phyloP scores from a whole-genome alignment of 2,888 invertebrate genomes.

The Chironomus riparius region DNA sequence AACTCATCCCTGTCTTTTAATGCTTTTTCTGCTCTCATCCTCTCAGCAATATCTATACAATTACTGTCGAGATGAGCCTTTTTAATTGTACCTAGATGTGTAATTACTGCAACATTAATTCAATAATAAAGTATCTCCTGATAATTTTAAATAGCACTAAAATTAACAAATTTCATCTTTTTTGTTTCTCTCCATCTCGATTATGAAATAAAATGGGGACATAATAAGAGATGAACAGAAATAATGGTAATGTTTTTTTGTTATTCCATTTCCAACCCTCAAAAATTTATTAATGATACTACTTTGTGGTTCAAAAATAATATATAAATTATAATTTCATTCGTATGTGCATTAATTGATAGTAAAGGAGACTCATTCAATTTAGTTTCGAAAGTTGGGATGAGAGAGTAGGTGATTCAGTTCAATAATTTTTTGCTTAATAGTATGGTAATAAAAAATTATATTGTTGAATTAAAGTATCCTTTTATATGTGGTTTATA shows the following conservation, averaged over 20 bases:
- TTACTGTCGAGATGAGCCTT: not conserved
- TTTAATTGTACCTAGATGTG: conserved; percentile 20
- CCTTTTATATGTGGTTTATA: no score
- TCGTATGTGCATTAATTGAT: not conserved
- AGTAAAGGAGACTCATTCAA: not conserved
- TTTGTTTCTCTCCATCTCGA: not conserved
- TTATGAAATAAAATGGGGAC: not conserved
- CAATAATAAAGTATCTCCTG: conserved; percentile 22
- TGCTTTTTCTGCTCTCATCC: no score
- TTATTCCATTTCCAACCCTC: not conserved
- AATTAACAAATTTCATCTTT: not conserved
- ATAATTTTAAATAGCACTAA: conserved; percentile 6
- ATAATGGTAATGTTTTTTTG: not conserved
- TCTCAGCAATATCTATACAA: not conserved
- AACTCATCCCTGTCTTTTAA: no score
- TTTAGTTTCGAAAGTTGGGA: no score
- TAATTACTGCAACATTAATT: conserved; percentile 22
- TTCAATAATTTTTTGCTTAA: no score
- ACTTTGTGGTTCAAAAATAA: not conserved
- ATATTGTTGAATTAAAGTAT: no score
- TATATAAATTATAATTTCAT: not conserved
- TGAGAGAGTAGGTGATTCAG: no score
- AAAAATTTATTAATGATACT: not conserved
- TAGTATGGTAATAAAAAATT: no score
- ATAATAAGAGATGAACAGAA: not conserved